phyloP scores from a whole-genome alignment of 2,797 vertebrate species.

The Hyperoplus immaculatus region DNA sequence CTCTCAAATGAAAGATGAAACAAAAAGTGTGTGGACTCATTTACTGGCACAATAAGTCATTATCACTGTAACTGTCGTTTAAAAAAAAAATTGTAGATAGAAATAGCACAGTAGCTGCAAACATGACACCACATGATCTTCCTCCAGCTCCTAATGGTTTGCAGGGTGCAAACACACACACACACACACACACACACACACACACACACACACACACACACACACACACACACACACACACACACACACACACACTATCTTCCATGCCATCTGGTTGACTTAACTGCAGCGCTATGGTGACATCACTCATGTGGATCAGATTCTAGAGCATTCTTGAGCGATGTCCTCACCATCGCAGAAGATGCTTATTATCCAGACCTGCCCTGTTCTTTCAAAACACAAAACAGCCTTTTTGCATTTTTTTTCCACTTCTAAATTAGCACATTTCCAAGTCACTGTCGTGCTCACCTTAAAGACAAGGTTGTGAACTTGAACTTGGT shows the following conservation, averaged over 20 bases:
- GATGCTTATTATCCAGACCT: conserved; percentile 78
- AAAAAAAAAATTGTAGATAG: neutral
- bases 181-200: no score
- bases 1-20: neutral
- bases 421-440: conserved; percentile 45
- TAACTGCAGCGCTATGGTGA: conserved; percentile 62
- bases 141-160: conserved; percentile 31
- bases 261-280: conserved; percentile 74
- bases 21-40: conserved; percentile 11
- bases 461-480: conserved; percentile 49
- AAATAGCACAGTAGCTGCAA: conserved; percentile 61
- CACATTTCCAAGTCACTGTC: conserved; percentile 29
- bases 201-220: no score
- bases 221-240: no score
- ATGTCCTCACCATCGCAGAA: conserved; percentile 68
- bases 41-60: conserved; percentile 16
- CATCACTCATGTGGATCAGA: conserved; percentile 75
- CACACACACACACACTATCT: conserved; percentile 16
- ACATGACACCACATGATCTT: conserved; percentile 35
- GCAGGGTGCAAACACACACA: conserved; percentile 30
- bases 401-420: conserved; percentile 21
- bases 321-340: conserved; percentile 74
- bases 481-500: conserved; percentile 32
- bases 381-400: conserved; percentile 55
- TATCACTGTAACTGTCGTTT: neutral